phyloP scores from a whole-genome alignment of 2,113 vertebrate species.

The Silurus asotus region DNA sequence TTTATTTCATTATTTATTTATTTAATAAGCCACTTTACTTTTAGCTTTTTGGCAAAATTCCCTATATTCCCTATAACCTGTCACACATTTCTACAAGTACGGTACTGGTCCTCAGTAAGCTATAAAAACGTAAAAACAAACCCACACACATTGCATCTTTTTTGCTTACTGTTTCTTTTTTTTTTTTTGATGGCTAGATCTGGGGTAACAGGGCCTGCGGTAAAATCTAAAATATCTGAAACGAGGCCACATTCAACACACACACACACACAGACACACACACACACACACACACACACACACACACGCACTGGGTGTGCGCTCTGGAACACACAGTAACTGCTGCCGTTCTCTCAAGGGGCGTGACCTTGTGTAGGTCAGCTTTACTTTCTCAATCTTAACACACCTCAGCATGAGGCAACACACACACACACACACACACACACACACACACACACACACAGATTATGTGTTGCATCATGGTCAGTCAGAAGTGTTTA shows the following conservation, averaged over 20 bases:
- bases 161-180: neutral
- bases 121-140: conserved; percentile 3
- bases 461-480: conserved; percentile 1
- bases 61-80: neutral
- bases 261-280: conserved; percentile 21
- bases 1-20: neutral
- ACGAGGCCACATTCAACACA: conserved; percentile 49
- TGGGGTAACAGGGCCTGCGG: conserved; percentile 48
- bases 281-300: neutral
- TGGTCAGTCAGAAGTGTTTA: neutral
- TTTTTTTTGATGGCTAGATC: conserved; percentile 29
- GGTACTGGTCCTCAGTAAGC: neutral
- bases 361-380: conserved; percentile 19
- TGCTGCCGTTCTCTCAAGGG: neutral
- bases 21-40: neutral
- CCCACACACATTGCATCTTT: conserved; percentile 12
- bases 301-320: too few relatives aligned
- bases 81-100: neutral
- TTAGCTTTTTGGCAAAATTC: neutral
- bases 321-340: neutral
- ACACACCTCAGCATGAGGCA: neutral
- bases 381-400: neutral
- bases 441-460: neutral
- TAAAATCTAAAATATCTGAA: conserved; percentile 50
- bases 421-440: conserved; percentile 12